These are phyloP conservation scores for Glandiceps talaboti DNA, from an alignment of 53 echinoderm and acorn worm genomes.

Conservation along the genomic window DNA sequence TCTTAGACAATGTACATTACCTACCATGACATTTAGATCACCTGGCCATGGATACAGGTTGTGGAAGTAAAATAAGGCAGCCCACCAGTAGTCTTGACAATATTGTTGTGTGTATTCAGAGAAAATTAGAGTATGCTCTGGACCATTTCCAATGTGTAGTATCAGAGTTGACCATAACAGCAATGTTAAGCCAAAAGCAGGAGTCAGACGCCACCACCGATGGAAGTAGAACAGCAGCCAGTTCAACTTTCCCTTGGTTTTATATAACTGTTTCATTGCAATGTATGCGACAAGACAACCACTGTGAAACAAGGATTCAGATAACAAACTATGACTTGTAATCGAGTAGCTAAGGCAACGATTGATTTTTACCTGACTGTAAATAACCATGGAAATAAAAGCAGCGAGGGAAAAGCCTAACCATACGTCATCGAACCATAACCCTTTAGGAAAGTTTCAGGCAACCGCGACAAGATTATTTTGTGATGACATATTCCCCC, in stretches of 20 bases:
- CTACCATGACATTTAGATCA: not conserved
- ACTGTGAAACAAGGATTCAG: slow-evolving; percentile 13
- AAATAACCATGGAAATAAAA: no score
- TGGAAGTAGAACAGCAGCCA: slow-evolving; percentile 43
- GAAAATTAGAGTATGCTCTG: slow-evolving; percentile 4
- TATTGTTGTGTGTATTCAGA: not conserved
- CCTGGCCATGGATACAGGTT: slow-evolving; percentile 47
- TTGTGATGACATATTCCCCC: no score
- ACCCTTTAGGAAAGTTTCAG: no score
- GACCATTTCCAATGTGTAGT: slow-evolving; percentile 27
- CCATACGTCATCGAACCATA: no score
- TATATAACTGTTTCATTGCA: slow-evolving; percentile 20
- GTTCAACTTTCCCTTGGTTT: slow-evolving; percentile 21
- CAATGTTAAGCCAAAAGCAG: slow-evolving; percentile 20
- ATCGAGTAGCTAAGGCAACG: no score
- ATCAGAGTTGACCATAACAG: slow-evolving; percentile 16
- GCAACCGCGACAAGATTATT: no score
- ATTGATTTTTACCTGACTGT: no score
- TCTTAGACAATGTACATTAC: not conserved
- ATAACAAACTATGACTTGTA: no score
- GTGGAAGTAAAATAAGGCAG: slow-evolving; percentile 81
- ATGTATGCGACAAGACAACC: slow-evolving; percentile 32
- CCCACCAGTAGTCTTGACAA: slow-evolving; percentile 85
- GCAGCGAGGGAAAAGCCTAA: no score
- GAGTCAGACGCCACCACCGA: slow-evolving; percentile 32